phyloP scores from a whole-genome alignment of 1,140 invertebrate species.

The Atta texana region DNA sequence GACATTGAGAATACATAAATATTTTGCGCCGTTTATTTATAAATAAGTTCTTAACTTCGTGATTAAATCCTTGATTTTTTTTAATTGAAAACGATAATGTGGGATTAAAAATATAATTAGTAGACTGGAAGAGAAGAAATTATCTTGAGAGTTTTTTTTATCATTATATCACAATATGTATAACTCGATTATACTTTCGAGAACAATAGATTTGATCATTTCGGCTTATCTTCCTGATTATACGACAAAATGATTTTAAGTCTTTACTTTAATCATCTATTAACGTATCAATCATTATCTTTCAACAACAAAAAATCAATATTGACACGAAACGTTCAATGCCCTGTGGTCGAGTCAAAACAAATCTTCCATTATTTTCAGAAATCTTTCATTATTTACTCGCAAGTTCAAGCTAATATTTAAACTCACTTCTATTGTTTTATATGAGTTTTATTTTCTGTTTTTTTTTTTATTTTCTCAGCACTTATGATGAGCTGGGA shows the following conservation, averaged over 20 bases:
- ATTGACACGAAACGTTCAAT: too few species aligned
- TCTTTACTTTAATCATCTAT: too few species aligned
- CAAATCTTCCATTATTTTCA: too few species aligned
- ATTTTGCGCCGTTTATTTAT: not conserved
- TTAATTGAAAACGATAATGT: not conserved
- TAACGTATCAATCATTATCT: too few species aligned
- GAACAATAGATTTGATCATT: too few species aligned
- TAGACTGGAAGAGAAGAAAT: not conserved
- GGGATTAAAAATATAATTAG: not conserved
- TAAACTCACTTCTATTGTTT: not conserved
- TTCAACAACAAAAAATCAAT: too few species aligned
- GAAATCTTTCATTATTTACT: too few species aligned
- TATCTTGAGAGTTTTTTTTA: not conserved
- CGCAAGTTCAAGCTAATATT: not conserved
- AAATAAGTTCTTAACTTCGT: not conserved
- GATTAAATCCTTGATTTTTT: not conserved
- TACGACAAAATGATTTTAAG: too few species aligned
- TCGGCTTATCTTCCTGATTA: too few species aligned
- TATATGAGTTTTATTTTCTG: constrained; percentile 69
- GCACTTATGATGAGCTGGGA: constrained; percentile 87
- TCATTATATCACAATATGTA: not conserved
- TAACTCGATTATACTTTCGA: not conserved
- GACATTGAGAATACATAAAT: not conserved
- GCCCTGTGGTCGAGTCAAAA: too few species aligned
- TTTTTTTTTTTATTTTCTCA: constrained; percentile 70